A percentile compares a stretch with the other conserved stretches of the same genome.
Conservation (phyloP, 1,140 invertebrate species). For the Euborellia annulipes region DNA sequence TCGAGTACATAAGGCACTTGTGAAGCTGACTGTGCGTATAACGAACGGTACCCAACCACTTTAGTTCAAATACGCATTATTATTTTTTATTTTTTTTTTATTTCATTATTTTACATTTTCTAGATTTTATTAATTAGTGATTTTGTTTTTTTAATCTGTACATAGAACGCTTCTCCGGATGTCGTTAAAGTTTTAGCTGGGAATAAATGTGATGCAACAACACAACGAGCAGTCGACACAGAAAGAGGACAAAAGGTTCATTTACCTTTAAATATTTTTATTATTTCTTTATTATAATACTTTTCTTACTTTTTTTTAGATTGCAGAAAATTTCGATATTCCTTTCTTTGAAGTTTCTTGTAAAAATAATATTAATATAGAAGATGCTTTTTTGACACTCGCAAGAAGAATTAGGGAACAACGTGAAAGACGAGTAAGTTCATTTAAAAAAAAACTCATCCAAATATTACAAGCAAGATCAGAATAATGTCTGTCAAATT, state of each 20-base stretch:
- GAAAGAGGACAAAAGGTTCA: constrained; percentile 62
- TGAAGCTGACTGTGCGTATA: too few species aligned
- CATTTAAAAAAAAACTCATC: too few species aligned
- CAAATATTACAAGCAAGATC: too few species aligned
- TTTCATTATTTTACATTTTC: neutral
- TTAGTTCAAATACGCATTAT: neutral
- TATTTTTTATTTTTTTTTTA: too few species aligned
- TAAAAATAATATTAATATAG: constrained; percentile 79
- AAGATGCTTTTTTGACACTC: constrained; percentile 67
- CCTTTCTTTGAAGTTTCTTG: constrained; percentile 86
- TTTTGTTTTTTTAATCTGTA: constrained; percentile 17
- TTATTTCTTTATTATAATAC: constrained; percentile 3
- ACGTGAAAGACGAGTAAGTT: constrained; percentile 50
- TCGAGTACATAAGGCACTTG: too few species aligned
- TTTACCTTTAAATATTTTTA: neutral
- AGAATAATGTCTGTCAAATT: too few species aligned
- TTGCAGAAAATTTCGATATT: constrained; percentile 80
- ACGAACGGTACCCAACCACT: too few species aligned
- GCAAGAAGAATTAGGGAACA: constrained; percentile 67
- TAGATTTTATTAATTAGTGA: constrained; percentile 3
- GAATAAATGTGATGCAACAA: constrained; percentile 66
- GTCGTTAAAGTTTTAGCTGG: constrained; percentile 70
- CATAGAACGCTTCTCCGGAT: constrained; percentile 68
- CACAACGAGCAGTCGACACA: constrained; percentile 53
- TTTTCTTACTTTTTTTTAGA: constrained; percentile 34